A percentile compares a stretch with the other conserved stretches of the same genome.
Conservation (phyloP, 2,888 invertebrate genomes). For the Hofmannophila pseudospretella region DNA sequence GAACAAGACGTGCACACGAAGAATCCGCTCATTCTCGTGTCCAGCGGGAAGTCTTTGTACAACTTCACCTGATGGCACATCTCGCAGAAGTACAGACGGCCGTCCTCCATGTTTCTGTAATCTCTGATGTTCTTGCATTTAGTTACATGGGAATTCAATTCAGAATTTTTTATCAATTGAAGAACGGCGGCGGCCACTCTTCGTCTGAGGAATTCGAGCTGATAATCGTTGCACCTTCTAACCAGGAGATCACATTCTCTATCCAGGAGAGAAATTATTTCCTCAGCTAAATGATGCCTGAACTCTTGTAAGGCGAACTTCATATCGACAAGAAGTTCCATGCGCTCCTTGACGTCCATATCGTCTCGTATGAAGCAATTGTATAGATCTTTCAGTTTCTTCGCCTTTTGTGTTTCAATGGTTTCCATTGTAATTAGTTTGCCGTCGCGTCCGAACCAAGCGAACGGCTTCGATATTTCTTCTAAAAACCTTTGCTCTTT, state of each 20-base stretch:
- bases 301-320: constrained; percentile 82
- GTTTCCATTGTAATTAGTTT: constrained; percentile 87
- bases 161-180: constrained; percentile 76
- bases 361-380: constrained; percentile 80
- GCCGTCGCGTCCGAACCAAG: constrained; percentile 86
- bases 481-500: constrained; percentile 81
- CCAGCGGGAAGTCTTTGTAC: constrained; percentile 78
- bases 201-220: constrained; percentile 81
- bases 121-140: constrained; percentile 66
- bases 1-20: constrained; percentile 81
- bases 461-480: constrained; percentile 83
- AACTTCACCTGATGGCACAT: constrained; percentile 83
- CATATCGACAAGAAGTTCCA: constrained; percentile 83
- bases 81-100: constrained; percentile 71
- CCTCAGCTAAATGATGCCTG: constrained; percentile 74
- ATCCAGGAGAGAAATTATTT: constrained; percentile 81
- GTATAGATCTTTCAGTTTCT: constrained; percentile 85
- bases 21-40: constrained; percentile 78
- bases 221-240: constrained; percentile 76
- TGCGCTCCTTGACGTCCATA: constrained; percentile 79
- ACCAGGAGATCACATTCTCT: constrained; percentile 84
- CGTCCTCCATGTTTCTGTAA: constrained; percentile 57
- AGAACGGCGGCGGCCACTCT: constrained; percentile 79
- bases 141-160: constrained; percentile 78
- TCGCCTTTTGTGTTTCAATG: constrained; percentile 86